A percentile compares a stretch with the other conserved stretches of the same genome.
These are phyloP conservation scores for Paramormyrops kingsleyae DNA, from an alignment of 2,113 vertebrate species.

Conservation along the genomic window DNA sequence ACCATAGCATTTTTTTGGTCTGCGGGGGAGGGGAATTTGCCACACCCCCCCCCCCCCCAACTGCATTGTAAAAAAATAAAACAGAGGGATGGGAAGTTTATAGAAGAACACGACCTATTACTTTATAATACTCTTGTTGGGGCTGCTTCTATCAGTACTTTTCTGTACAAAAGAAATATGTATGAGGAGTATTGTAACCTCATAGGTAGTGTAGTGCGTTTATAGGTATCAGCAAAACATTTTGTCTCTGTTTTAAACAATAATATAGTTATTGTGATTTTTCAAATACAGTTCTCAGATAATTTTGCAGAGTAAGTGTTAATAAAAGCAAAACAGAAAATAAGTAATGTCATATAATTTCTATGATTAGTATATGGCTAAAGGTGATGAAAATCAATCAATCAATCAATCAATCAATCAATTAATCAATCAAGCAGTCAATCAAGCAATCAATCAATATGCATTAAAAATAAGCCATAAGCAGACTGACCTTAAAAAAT, in stretches of 20 bases:
- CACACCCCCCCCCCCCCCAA: background rate
- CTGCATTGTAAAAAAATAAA: background rate
- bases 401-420: background rate
- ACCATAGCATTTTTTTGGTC: background rate
- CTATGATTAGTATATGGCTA: background rate
- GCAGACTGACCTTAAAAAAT: background rate
- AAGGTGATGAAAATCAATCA: background rate
- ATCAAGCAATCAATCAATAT: background rate
- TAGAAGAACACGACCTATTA: background rate
- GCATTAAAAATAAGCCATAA: background rate
- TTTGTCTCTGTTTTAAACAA: background rate
- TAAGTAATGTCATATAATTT: background rate
- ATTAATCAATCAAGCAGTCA: background rate
- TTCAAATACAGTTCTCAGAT: background rate
- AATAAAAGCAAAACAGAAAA: background rate
- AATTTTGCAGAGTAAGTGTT: background rate
- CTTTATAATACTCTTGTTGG: background rate
- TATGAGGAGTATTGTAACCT: background rate
- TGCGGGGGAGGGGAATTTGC: background rate
- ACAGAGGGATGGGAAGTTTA: background rate
- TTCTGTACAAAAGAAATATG: background rate
- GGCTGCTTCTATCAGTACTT: background rate
- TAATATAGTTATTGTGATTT: background rate
- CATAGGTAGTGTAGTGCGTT: background rate
- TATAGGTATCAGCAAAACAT: background rate